Evolutionary conservation across 1,140 invertebrate genomes (phyloP).

Genomic region (Drosophila kikkawai): DNA sequence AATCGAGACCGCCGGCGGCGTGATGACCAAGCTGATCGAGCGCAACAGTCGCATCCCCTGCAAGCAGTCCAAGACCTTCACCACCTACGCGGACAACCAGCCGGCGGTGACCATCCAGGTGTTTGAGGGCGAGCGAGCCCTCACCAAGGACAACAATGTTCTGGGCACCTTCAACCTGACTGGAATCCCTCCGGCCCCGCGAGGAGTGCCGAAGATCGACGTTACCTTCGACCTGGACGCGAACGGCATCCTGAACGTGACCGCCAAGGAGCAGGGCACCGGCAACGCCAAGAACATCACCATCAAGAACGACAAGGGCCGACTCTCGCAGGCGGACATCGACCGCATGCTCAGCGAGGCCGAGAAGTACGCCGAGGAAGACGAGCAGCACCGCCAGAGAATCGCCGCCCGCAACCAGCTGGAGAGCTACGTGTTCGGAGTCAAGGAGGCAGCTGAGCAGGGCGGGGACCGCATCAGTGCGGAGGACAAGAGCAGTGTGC

Average conservation of each 20-base stretch:
- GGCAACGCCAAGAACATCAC: constrained; percentile 90
- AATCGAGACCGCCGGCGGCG: constrained; percentile 87
- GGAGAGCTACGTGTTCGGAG: constrained; percentile 90
- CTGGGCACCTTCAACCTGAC: constrained; percentile 91
- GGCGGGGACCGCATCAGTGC: constrained; percentile 84
- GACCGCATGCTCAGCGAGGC: constrained; percentile 89
- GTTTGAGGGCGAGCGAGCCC: constrained; percentile 89
- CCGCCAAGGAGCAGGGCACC: constrained; percentile 86
- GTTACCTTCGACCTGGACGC: constrained; percentile 88
- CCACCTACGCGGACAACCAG: constrained; percentile 90
- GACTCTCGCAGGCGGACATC: constrained; percentile 92
- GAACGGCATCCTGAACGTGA: constrained; percentile 88
- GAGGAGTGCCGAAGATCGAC: constrained; percentile 92
- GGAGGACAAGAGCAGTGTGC: constrained; percentile 76
- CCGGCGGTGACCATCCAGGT: constrained; percentile 89
- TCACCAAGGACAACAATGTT: constrained; percentile 91
- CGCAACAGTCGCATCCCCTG: constrained; percentile 88
- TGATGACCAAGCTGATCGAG: constrained; percentile 89
- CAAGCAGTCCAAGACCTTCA: constrained; percentile 88
- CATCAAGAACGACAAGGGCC: constrained; percentile 94
- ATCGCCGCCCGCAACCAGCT: constrained; percentile 87
- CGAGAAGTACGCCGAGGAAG: constrained; percentile 88
- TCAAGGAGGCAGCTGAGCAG: constrained; percentile 87
- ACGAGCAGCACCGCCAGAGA: constrained; percentile 89
- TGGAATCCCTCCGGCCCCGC: constrained; percentile 93